These are phyloP conservation scores for Epizoanthus stellaris DNA, from an alignment of 92 coral and sea anemone species.

Conservation along the genomic window DNA sequence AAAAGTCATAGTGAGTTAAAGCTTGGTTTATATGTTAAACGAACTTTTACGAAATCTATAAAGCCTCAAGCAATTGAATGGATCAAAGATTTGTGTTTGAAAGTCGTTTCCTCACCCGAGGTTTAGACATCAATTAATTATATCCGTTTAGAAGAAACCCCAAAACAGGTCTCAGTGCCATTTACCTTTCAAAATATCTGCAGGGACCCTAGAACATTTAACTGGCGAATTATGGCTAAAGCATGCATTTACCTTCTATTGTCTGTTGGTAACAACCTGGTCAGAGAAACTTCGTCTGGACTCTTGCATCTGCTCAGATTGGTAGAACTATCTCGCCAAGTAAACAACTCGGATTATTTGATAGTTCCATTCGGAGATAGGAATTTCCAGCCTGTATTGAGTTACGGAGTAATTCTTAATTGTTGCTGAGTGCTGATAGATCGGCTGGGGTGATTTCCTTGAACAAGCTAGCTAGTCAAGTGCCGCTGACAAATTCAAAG, in stretches of 20 bases:
- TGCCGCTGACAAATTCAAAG: conserved; percentile 35
- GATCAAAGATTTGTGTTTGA: too few species aligned
- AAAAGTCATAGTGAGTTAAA: too few species aligned
- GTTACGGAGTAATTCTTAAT: conserved; percentile 34
- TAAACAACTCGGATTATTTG: conserved; percentile 24
- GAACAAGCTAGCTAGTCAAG: conserved; percentile 16
- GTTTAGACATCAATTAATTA: too few species aligned
- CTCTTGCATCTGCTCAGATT: not conserved
- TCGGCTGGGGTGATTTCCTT: conserved; percentile 6
- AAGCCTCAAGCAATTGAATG: too few species aligned
- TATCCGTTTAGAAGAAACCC: too few species aligned
- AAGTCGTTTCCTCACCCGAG: too few species aligned
- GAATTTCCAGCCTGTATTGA: conserved; percentile 21
- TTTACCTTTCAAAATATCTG: not conserved
- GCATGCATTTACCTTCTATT: not conserved
- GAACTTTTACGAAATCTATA: too few species aligned
- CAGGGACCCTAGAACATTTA: not conserved
- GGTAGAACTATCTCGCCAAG: conserved; percentile 16
- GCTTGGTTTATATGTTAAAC: too few species aligned
- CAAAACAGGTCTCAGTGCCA: not conserved
- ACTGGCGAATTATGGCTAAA: not conserved
- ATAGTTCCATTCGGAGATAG: conserved; percentile 25
- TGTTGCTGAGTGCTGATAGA: conserved; percentile 44
- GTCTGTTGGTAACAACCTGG: not conserved
- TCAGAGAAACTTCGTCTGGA: not conserved